A percentile compares a stretch with the other conserved stretches of the same genome.
Conservation (phyloP, 1,140 invertebrate genomes). For the Diorhabda elongata region DNA sequence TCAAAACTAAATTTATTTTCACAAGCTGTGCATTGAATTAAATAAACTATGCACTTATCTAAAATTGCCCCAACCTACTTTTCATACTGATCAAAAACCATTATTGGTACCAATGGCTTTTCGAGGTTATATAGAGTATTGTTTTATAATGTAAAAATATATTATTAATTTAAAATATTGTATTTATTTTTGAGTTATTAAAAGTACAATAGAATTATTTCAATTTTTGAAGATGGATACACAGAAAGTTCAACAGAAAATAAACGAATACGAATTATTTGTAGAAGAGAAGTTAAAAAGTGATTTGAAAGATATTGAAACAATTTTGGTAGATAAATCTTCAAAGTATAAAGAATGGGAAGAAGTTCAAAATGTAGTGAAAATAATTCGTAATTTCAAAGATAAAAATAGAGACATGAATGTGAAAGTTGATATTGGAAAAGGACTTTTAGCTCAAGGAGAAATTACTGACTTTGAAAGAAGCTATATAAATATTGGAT, state of each 20-base stretch:
- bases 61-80: no score
- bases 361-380: constrained; percentile 34
- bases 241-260: constrained; percentile 34
- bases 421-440: constrained; percentile 31
- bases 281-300: constrained; percentile 41
- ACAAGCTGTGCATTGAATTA: no score
- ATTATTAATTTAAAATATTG: no score
- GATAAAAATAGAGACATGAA: constrained; percentile 38
- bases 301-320: constrained; percentile 40
- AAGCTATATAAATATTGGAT: constrained; percentile 39
- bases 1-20: no score
- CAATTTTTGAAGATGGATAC: background rate
- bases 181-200: no score
- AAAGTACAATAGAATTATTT: no score
- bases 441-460: constrained; percentile 30
- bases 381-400: constrained; percentile 33
- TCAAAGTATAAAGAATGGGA: constrained; percentile 41
- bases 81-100: background rate
- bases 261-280: constrained; percentile 41
- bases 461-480: constrained; percentile 36
- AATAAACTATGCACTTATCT: no score
- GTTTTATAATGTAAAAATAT: no score
- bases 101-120: no score
- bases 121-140: no score
- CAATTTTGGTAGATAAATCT: constrained; percentile 27